Conservation (phyloP, 2,797 vertebrate genomes). For the Vespertilio murinus region DNA sequence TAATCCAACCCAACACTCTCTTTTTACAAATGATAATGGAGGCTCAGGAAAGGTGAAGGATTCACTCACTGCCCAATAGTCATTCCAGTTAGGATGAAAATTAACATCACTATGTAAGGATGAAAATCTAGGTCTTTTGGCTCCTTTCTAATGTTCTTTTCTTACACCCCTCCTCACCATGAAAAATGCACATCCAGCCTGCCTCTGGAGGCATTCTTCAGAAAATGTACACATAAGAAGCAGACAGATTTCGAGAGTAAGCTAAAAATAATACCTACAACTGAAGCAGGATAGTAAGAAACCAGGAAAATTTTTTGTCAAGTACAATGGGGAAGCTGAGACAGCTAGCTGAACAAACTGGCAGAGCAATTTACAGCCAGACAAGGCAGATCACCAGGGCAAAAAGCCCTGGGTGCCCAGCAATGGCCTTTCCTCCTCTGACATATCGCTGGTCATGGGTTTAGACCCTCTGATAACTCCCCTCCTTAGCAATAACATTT, state of each 20-base stretch:
- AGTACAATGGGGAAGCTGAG: neutral
- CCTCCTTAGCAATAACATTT: neutral
- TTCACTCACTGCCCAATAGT: neutral
- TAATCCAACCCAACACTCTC: neutral
- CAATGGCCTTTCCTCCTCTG: neutral
- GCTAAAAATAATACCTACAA: neutral
- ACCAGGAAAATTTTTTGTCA: neutral
- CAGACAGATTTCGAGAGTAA: neutral
- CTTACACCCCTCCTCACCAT: fast-evolving
- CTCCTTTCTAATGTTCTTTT: neutral
- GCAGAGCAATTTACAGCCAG: neutral
- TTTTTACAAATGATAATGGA: neutral
- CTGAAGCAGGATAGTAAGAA: neutral
- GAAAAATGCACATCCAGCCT: fast-evolving
- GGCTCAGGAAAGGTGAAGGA: neutral
- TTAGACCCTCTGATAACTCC: neutral
- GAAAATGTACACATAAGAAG: neutral
- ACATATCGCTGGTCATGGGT: neutral
- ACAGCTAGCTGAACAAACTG: neutral
- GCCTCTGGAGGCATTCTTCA: neutral
- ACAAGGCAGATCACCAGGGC: neutral
- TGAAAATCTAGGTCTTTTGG: neutral
- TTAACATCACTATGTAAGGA: neutral
- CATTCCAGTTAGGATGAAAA: neutral
- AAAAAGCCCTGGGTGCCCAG: neutral